Base-by-base conservation (phyloP, 2,888 invertebrate species). In the Myopa testacea region DNA sequence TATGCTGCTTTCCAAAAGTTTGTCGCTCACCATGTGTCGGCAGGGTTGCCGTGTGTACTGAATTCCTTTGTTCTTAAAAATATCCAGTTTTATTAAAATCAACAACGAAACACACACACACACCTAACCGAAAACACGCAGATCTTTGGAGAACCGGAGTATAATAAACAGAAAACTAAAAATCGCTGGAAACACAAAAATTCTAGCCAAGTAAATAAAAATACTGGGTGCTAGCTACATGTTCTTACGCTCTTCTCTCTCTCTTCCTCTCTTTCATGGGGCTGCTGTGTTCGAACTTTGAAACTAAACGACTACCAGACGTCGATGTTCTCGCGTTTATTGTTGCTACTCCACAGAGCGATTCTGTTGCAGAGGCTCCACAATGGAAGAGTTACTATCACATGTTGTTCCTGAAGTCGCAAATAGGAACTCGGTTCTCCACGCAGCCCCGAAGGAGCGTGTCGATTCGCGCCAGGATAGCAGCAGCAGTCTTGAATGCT, bases 361-460 rank as follows among this genome's bases (percentile, higher is more conserved):
- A 19, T 5, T 26, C 8, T n/a, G 19, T 14, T 12, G 12, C 52
- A 34, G 38, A 71, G 60, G 37, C 60, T 4, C 71, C 71, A 14
- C 58, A 71, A 8, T 71, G 71, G 71, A 58, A 38, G 4, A 58
- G 58, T 8, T 71, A 71, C 37, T 6, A n/a, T 6, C 58, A 58
- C n/a, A 16, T 58, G 71, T 14, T n/a, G 19, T 71, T 71, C 34
- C 58, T 71, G 38, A 38, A 60, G 38, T n/a, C 37, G 12, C 71
- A 71, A 10, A 71, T 71, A 10, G 71, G 71, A 16, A 38, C 8
- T 26, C 55, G 71, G 2, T 38, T 3, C 40, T 34, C 2, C 3
- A 34, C 6, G 19, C 12, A 71, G 16, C 12, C 6, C 37, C n/a
- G 55, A n/a, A 3, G 19, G 10, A 70, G 52, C 26, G 52, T 12